phyloP scores from a whole-genome alignment of 2,797 vertebrate genomes.

The Pachyuromys duprasi region DNA sequence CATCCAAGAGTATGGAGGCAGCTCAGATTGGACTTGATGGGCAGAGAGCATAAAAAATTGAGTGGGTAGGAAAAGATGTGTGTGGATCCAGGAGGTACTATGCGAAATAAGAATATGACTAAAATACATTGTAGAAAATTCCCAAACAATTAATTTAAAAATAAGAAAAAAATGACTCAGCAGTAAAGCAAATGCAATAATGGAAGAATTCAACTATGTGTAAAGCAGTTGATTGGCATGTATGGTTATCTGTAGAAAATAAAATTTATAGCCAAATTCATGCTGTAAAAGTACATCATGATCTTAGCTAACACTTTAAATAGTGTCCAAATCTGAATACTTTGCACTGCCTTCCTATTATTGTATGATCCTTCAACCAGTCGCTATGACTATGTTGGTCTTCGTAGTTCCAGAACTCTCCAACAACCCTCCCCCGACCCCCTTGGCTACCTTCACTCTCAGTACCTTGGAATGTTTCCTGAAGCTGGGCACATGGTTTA shows the following conservation, averaged over 20 bases:
- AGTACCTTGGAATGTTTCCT: background rate
- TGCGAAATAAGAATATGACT: too few species aligned
- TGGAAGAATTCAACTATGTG: background rate
- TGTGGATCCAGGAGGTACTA: background rate
- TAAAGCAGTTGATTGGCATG: background rate
- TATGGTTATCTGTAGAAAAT: background rate
- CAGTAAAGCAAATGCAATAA: background rate
- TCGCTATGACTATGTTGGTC: background rate
- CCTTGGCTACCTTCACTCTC: too few species aligned
- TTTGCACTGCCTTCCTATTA: background rate
- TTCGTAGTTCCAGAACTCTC: background rate
- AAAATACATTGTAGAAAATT: background rate
- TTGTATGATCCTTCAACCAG: background rate
- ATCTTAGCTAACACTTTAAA: background rate
- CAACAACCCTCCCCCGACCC: background rate
- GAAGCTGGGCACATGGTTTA: background rate
- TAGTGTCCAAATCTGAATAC: background rate
- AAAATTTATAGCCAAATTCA: background rate
- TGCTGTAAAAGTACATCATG: too few species aligned
- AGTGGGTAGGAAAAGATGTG: background rate
- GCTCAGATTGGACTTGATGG: background rate
- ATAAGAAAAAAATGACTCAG: background rate
- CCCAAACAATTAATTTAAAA: background rate
- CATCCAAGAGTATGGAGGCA: background rate
- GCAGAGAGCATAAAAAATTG: background rate